Evolutionary conservation across 2,113 vertebrate species (phyloP).

Genomic region (Scolopax mira): DNA sequence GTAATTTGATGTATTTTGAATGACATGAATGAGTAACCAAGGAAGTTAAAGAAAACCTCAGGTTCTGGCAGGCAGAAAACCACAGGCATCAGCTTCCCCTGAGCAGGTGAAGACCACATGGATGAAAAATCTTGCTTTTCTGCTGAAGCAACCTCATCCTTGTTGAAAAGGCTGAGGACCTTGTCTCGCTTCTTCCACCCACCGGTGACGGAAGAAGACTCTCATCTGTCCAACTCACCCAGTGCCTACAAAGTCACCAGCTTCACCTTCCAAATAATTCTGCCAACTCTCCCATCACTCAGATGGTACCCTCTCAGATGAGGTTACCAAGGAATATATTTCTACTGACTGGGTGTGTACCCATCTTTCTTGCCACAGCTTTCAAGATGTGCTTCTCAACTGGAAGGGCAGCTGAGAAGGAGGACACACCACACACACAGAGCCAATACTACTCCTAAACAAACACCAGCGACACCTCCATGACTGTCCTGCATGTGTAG

Average conservation of each 20-base stretch:
- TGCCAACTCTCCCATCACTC: neutral
- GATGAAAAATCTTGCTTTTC: neutral
- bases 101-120: neutral
- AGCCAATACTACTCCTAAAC: fast-evolving
- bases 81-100: neutral
- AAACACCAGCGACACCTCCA: neutral
- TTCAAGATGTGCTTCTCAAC: neutral
- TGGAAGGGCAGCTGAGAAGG: neutral
- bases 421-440: neutral
- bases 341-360: fast-evolving
- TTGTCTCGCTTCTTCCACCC: neutral
- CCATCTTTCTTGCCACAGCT: neutral
- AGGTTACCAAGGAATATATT: neutral
- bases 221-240: neutral
- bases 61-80: neutral
- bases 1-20: neutral
- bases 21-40: neutral
- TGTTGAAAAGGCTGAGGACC: neutral
- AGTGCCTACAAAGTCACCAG: neutral
- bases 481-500: neutral
- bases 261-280: neutral
- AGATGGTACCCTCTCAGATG: neutral
- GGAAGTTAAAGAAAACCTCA: constrained; percentile 22
- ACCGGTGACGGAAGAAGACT: neutral
- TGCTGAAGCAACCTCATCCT: neutral